Evolutionary conservation across 1,140 invertebrate genomes (phyloP).

Genomic region (Drosophila auraria): DNA sequence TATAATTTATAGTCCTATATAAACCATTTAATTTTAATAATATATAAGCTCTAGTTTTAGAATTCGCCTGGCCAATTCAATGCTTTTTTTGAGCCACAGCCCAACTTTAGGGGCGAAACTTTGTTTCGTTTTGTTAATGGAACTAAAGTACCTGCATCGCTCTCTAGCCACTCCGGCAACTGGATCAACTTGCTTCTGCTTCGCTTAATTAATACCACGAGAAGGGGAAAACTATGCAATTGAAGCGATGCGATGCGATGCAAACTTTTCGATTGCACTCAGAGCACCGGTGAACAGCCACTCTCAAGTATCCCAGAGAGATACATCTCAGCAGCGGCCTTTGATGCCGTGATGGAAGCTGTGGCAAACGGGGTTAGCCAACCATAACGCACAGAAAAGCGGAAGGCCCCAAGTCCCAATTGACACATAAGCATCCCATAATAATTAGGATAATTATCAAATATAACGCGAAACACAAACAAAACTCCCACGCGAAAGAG

Average conservation of each 20-base stretch:
- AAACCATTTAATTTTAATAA: neutral
- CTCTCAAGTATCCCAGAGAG: conserved; percentile 38
- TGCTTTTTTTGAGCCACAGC: conserved; percentile 18
- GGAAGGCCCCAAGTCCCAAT: conserved; percentile 28
- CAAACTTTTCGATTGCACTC: conserved; percentile 58
- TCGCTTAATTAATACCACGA: conserved; percentile 68
- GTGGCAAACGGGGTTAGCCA: conserved; percentile 33
- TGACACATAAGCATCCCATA: conserved; percentile 35
- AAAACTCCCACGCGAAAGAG: conserved; percentile 11
- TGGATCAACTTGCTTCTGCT: conserved; percentile 29
- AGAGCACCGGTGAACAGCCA: conserved; percentile 7
- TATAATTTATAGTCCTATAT: neutral
- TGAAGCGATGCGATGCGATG: conserved; percentile 39
- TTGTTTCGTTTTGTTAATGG: conserved; percentile 34
- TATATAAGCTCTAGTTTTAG: neutral
- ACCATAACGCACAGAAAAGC: conserved; percentile 1
- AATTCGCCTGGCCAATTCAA: conserved; percentile 7
- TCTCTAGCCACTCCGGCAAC: conserved; percentile 40
- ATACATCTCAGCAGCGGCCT: conserved; percentile 13
- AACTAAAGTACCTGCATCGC: conserved; percentile 50
- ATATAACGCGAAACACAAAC: conserved; percentile 37
- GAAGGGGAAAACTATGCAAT: conserved; percentile 42
- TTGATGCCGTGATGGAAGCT: conserved; percentile 21
- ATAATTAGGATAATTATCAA: conserved; percentile 51
- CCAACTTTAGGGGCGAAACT: conserved; percentile 56